Evolutionary conservation across 2,888 invertebrate genomes (phyloP), one percentile per base, ranked within the genome.

Genomic region (Portevinia maculata): DNA sequence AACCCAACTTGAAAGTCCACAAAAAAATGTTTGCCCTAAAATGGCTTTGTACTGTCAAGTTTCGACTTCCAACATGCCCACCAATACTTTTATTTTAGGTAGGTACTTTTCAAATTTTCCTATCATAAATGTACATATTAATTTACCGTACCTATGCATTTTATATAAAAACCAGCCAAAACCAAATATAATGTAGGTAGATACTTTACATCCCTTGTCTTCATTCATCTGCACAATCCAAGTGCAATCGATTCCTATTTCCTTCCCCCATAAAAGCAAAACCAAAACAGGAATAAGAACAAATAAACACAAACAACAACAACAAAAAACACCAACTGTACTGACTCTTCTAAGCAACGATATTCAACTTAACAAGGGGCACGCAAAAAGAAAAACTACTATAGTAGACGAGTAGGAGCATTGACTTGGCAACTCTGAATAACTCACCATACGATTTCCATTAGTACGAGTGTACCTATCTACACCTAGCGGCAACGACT

Each of bases 401-500:
- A 24, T 41, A n/a, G 17, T 17, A 19, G 8, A 64, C n/a, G n/a
- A n/a, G n/a, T n/a, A n/a, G n/a, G 37, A 30, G 34, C 8, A 32
- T 24, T 11, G 39, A 44, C 52, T 67, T 75, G 76, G 76, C 64
- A 75, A 65, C 75, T 55, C 81, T 81, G 53, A 28, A 52, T 21
- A 71, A 53, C 48, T 59, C 44, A 44, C 34, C 19, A 19, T 24
- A 71, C 53, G 53, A 69, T 55, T 46, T 32, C 30, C 34, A 53
- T 34, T 19, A 19, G 44, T 30, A 50, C 28, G 13, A 24, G 13
- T 44, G 32, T 11, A 24, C n/a, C n/a, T 34, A 64, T 5, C 24
- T 19, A 44, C 59, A 39, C 46, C 53, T 81, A 81, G 75, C 81
- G 81, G 81, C 75, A 81, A 81, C 81, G 81, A 75, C 81, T 81